phyloP scores from a whole-genome alignment of 2,888 invertebrate species.

The Muschampia plurimacula region DNA sequence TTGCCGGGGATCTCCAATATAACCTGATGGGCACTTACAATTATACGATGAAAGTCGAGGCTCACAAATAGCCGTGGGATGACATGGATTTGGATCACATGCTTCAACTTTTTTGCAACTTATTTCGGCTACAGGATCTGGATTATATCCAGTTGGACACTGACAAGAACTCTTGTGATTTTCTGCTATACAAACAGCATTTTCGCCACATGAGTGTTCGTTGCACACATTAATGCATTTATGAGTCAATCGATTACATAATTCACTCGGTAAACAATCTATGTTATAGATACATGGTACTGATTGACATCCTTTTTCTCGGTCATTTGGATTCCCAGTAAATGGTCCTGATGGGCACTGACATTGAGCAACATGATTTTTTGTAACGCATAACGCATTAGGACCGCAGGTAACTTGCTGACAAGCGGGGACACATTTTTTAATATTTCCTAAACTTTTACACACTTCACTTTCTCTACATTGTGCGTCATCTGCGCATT shows the following conservation, averaged over 20 bases:
- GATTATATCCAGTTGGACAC: conserved; percentile 93
- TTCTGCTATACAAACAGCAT: conserved; percentile 95
- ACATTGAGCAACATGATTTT: conserved; percentile 95
- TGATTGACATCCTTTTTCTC: conserved; percentile 89
- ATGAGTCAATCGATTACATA: conserved; percentile 93
- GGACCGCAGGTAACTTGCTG: conserved; percentile 92
- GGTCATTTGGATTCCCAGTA: conserved; percentile 94
- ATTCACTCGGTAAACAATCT: conserved; percentile 91
- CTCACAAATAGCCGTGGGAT: conserved; percentile 92
- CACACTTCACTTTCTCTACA: conserved; percentile 94
- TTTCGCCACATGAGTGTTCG: conserved; percentile 93
- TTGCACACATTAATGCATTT: conserved; percentile 93
- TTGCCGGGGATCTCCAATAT: conserved; percentile 91
- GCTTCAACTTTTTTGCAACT: conserved; percentile 90
- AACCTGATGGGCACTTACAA: conserved; percentile 92
- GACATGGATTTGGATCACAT: conserved; percentile 93
- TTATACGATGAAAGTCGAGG: conserved; percentile 87
- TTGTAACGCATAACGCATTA: conserved; percentile 94
- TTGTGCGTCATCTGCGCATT: conserved; percentile 92
- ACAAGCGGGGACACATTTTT: conserved; percentile 92
- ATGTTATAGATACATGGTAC: conserved; percentile 95
- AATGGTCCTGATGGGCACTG: conserved; percentile 95
- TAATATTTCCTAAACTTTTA: conserved; percentile 85
- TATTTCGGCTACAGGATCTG: conserved; percentile 94
- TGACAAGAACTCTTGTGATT: conserved; percentile 93